Evolutionary conservation across 92 coral and sea anemone species (phyloP), one percentile per base, ranked within the genome.

Genomic region (Micromussa lordhowensis): DNA sequence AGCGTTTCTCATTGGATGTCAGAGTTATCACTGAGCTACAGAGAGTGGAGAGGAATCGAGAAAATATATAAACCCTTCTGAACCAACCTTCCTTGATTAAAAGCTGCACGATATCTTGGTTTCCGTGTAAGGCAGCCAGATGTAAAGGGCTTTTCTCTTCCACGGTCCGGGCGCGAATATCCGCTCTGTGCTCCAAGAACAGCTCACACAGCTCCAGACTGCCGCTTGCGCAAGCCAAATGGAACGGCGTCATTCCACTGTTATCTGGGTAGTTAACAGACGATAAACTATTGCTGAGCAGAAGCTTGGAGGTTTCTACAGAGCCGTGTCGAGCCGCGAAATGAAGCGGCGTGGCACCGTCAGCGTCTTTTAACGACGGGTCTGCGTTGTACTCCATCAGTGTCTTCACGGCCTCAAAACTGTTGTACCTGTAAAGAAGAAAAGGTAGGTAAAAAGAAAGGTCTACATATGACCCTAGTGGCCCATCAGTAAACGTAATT

Each of bases 321-420:
- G 68, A 81, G 49, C 91, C 93, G 4, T 90, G 91, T 17, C 93
- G 93, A 29, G 93, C 91, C 12, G 93, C 91, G 35, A 86, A 87
- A 38, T 91, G 93, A n/a, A 91, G 54, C 30, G 93, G 90, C 22
- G 93, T 91, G 36, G 93, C 84, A 12, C 93, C 93, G 54, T 87
- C 91, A 21, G 93, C 30, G 84, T 91, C 87, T 49, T 55, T 77
- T 3, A 69, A 66, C 12, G 88, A 59, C 11, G 93, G 93, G 61
- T 91, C 91, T 22, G 93, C 93, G 59, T 85, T 76, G 63, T 87
- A 55, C 72, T 87, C 91, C 28, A 91, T 79, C 10, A 91, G 79
- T 2, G 82, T 26, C 53, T 91, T 82, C 12, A 82, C 85, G 2
- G 91, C 93, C 70, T 91, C 71, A 11, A 63, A 55, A 38, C 91